Evolutionary conservation across 2,113 vertebrate genomes (phyloP), one percentile per base, ranked within the genome.

Genomic region (Heliornis fulica): DNA sequence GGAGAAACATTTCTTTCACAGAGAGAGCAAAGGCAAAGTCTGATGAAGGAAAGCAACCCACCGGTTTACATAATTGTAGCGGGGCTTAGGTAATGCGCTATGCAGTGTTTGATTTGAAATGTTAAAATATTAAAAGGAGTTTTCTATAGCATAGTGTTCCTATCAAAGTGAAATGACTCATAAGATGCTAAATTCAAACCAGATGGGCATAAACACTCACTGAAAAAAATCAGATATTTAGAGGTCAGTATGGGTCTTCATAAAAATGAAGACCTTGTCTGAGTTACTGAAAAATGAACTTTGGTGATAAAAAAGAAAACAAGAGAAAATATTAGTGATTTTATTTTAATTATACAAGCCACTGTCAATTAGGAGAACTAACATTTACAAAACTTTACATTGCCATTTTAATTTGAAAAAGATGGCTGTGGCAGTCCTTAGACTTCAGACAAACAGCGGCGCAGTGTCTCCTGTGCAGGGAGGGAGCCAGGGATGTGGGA

Each of bases 101-200:
- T 57, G 80, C 61, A 41, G 75, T 88, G 89, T 96, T 98, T 98
- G 97, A 98, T 98, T 98, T 98, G 96, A 97, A 98, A 98, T 57
- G 83, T 97, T 98, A 97, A 98, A 98, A 98, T 98, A 98, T 98
- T 98, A 98, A 94, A 98, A 97, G 97, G 96, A 95, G 96, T 98
- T 98, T 98, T 98, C 97, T 98, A 93, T 93, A 97, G 97, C 95
- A 91, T 89, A 97, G 98, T 91, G 96, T 96, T 98, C 96, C 97
- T 98, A 98, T 98, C 98, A 98, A 98, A 98, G 98, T 97, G 97
- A 98, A 98, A 98, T 98, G 98, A 98, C 98, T 98, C 98, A 98
- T 98, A 98, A 98, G 98, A 98, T 97, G 94, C 91, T 97, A 98
- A 98, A 98, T 98, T 98, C 98, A 98, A 98, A 98, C 98, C 98